phyloP scores from a whole-genome alignment of 2,888 invertebrate genomes.

The Zhengitettix transpicula region DNA sequence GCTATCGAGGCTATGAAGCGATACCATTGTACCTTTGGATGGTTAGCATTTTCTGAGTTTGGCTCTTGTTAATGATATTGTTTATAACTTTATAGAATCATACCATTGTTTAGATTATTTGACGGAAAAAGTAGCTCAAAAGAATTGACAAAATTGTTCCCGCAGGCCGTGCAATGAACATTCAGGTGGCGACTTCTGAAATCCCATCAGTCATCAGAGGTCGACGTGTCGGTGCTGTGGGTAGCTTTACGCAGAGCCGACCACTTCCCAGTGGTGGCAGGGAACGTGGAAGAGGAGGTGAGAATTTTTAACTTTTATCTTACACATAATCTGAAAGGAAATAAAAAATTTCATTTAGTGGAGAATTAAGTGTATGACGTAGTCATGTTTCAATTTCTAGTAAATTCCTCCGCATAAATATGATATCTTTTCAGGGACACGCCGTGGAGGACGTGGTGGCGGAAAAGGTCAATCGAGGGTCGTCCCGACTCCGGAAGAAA shows the following conservation, averaged over 20 bases:
- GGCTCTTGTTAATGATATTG: not conserved
- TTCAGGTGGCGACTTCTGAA: slow-evolving; percentile 78
- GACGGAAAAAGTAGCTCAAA: no score
- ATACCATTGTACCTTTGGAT: slow-evolving; percentile 89
- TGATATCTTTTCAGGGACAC: slow-evolving; percentile 7
- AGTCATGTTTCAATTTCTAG: not conserved
- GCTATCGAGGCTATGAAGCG: slow-evolving; percentile 95
- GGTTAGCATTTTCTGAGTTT: slow-evolving; percentile 32
- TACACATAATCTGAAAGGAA: no score
- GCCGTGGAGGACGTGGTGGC: slow-evolving; percentile 28
- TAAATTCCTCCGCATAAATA: no score
- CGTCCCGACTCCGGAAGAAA: slow-evolving; percentile 77
- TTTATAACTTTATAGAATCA: no score
- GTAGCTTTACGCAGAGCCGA: slow-evolving; percentile 17
- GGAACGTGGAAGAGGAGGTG: slow-evolving; percentile 20
- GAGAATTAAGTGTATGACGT: not conserved
- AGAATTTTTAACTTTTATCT: not conserved
- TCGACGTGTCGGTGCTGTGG: slow-evolving; percentile 26
- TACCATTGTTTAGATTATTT: no score
- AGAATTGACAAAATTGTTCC: slow-evolving; percentile 6
- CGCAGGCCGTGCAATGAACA: slow-evolving; percentile 75
- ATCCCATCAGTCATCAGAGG: slow-evolving; percentile 38
- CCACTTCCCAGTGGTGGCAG: slow-evolving; percentile 12
- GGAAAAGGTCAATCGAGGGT: slow-evolving; percentile 37
- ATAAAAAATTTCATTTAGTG: no score